Conservation (phyloP, 2,888 invertebrate genomes). For the Tuta absoluta region DNA sequence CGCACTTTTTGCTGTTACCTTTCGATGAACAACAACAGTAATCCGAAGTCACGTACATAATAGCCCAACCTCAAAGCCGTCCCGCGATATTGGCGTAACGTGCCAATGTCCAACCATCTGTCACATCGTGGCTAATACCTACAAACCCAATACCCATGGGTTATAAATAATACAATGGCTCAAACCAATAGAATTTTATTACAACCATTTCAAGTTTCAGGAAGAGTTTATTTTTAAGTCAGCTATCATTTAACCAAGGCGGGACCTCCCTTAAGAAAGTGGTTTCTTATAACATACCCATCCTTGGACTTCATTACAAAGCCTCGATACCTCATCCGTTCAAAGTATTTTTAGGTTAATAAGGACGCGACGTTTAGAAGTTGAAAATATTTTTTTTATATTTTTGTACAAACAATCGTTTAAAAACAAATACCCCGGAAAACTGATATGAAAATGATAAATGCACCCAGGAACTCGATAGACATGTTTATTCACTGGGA, state of each 20-base stretch:
- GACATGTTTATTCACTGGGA: constrained; percentile 20
- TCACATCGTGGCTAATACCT: too few relatives aligned
- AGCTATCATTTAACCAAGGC: too few relatives aligned
- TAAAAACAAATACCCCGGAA: background rate
- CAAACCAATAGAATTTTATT: too few relatives aligned
- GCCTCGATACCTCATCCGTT: background rate
- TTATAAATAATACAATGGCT: too few relatives aligned
- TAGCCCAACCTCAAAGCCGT: background rate
- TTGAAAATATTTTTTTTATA: background rate
- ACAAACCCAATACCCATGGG: too few relatives aligned
- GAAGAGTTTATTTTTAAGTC: too few relatives aligned
- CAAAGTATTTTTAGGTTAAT: background rate
- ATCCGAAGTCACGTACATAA: background rate
- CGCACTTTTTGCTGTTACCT: too few relatives aligned
- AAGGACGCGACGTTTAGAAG: background rate
- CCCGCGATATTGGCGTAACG: background rate
- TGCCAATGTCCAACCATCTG: background rate
- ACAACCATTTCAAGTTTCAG: too few relatives aligned
- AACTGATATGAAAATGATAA: background rate
- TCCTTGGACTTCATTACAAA: too few relatives aligned
- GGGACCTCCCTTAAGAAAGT: too few relatives aligned
- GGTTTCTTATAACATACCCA: too few relatives aligned
- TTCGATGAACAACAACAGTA: background rate
- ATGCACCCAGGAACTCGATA: constrained; percentile 13
- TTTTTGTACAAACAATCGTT: background rate